These are phyloP conservation scores for Brachionus calyciflorus DNA, from an alignment of 1,140 invertebrate genomes.

Conservation along the genomic window DNA sequence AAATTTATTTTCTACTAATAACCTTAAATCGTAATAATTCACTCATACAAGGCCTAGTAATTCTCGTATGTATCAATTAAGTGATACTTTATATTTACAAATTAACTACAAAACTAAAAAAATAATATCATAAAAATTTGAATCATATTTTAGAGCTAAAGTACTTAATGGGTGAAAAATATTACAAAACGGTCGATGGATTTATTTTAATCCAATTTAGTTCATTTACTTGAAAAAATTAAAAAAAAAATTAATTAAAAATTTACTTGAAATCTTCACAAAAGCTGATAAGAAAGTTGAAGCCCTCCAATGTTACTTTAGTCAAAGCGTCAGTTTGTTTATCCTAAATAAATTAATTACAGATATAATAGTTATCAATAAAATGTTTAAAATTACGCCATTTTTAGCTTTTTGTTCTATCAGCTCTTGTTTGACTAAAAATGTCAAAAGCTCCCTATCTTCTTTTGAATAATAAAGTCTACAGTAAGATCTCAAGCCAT, in stretches of 20 bases:
- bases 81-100: too few relatives aligned
- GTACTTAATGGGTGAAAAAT: too few relatives aligned
- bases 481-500: slow-evolving; percentile 31
- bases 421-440: slow-evolving; percentile 46
- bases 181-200: too few relatives aligned
- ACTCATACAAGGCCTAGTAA: too few relatives aligned
- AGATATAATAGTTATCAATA: background rate
- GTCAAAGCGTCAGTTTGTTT: background rate
- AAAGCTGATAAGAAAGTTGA: slow-evolving; percentile 6
- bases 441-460: slow-evolving; percentile 24
- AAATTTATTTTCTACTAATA: too few relatives aligned
- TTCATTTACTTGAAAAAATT: too few relatives aligned
- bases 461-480: slow-evolving; percentile 45
- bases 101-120: too few relatives aligned
- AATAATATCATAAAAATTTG: too few relatives aligned
- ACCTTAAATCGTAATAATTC: too few relatives aligned
- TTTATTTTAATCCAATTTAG: too few relatives aligned
- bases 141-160: too few relatives aligned
- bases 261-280: slow-evolving; percentile 45
- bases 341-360: background rate
- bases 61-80: too few relatives aligned
- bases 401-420: slow-evolving; percentile 25
- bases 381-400: background rate
- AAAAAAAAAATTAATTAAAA: background rate
- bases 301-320: slow-evolving; percentile 19